Percentiles rank a stretch among this genome's conserved stretches.
These are phyloP conservation scores for Hydrochoerus hydrochaeris DNA, from an alignment of 2,113 vertebrate genomes.

Conservation along the genomic window DNA sequence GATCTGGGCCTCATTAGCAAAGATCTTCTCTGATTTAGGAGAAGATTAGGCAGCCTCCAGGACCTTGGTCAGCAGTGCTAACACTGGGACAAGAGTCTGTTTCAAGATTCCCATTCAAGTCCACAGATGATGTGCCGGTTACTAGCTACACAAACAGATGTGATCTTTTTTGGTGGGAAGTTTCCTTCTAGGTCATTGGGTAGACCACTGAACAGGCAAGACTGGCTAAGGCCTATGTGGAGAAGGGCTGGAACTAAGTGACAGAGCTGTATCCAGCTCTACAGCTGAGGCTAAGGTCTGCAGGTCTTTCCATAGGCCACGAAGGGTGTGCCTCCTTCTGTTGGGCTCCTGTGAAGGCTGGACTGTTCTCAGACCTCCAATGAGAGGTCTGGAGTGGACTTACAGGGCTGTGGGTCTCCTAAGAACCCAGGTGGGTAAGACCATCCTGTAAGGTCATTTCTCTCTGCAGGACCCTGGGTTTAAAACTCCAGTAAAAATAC, in stretches of 20 bases:
- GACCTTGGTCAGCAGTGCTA: not conserved
- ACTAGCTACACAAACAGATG: not conserved
- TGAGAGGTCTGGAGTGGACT: not conserved
- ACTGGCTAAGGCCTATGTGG: not conserved
- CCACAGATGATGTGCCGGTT: not conserved
- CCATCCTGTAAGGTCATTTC: not conserved
- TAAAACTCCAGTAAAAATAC: not conserved
- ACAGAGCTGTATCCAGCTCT: not conserved
- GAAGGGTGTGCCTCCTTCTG: not conserved
- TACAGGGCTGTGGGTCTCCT: not conserved
- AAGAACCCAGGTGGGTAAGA: not conserved
- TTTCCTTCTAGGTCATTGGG: not conserved
- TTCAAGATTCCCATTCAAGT: not conserved
- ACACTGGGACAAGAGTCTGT: not conserved
- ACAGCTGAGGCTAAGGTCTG: not conserved
- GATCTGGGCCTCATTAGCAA: not conserved
- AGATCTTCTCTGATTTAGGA: not conserved
- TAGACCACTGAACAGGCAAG: not conserved
- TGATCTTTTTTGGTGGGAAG: not conserved
- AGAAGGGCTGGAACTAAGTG: not conserved
- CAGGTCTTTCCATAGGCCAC: not conserved
- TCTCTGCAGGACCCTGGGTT: not conserved
- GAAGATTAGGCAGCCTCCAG: too few species aligned
- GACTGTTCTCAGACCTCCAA: not conserved
- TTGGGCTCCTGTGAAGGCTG: not conserved